Evolutionary conservation across 2,113 vertebrate genomes (phyloP).

Genomic region (Caracal caracal): DNA sequence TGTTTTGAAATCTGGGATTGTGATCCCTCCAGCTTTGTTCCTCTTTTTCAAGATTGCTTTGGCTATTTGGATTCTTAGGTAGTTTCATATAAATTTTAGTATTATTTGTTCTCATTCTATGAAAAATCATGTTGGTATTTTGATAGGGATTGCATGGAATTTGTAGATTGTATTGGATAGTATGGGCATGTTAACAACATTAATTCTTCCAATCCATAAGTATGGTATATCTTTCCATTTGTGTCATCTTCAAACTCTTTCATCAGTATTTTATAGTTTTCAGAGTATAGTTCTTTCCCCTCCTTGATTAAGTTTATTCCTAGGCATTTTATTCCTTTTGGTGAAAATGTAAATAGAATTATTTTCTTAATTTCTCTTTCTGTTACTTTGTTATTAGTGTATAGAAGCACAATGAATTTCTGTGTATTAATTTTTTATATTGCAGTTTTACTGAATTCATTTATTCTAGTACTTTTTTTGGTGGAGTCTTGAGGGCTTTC

Average conservation of each 20-base stretch:
- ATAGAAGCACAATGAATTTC: neutral
- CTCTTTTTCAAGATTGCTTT: neutral
- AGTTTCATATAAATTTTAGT: neutral
- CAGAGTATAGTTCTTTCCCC: neutral
- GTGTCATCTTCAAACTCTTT: neutral
- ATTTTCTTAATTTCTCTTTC: neutral
- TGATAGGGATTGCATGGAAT: neutral
- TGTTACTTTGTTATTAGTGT: neutral
- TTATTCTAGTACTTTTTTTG: neutral
- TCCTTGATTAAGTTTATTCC: neutral
- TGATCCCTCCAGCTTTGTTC: neutral
- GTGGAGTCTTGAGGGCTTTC: neutral
- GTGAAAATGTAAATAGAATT: neutral
- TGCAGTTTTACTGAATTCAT: neutral
- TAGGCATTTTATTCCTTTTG: neutral
- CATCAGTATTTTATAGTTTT: neutral
- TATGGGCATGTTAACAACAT: neutral
- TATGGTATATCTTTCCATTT: neutral
- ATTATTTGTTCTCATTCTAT: neutral
- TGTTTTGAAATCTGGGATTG: neutral
- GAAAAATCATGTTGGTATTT: neutral
- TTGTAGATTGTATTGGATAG: neutral
- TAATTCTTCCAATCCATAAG: neutral
- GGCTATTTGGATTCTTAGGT: neutral
- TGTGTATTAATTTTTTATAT: neutral